A percentile compares a stretch with the other conserved stretches of the same genome.
phyloP scores from a whole-genome alignment of 2,797 vertebrate species.

The Molossus alvarezi region DNA sequence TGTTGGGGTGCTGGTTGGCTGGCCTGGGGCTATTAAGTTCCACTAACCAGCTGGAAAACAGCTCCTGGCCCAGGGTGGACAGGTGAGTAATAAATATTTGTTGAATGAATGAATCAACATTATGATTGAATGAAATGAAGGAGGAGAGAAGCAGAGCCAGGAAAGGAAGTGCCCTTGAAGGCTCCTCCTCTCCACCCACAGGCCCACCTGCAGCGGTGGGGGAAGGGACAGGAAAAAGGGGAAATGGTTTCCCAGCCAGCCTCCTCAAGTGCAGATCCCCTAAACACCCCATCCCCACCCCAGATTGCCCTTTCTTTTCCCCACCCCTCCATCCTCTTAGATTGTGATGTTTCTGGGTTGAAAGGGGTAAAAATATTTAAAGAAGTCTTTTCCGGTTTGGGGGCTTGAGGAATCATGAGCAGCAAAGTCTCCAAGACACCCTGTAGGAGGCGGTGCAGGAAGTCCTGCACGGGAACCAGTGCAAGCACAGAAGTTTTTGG shows the following conservation, averaged over 20 bases:
- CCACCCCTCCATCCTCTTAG: conserved; percentile 14
- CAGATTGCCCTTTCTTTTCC: neutral
- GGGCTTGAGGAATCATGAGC: too few species aligned
- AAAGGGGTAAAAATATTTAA: conserved; percentile 82
- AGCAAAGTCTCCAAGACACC: too few species aligned
- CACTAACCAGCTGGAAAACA: neutral
- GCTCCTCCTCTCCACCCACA: neutral
- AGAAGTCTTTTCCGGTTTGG: neutral
- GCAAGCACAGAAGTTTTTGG: too few species aligned
- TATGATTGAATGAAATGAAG: neutral
- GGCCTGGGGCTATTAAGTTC: neutral
- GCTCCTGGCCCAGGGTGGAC: neutral
- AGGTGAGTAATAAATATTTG: neutral
- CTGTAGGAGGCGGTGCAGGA: too few species aligned
- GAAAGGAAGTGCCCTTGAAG: conserved; percentile 90
- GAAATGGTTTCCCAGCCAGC: neutral
- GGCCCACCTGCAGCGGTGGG: neutral
- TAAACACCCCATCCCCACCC: neutral
- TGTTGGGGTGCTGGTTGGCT: neutral
- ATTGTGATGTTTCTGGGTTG: conserved; percentile 74
- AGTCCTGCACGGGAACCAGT: too few species aligned
- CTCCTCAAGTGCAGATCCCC: neutral
- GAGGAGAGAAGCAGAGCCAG: conserved; percentile 89
- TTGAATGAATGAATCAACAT: conserved; percentile 65
- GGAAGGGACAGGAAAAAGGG: neutral